Base-by-base conservation (phyloP, 2,888 invertebrate species). In the Morpho deidamia region DNA sequence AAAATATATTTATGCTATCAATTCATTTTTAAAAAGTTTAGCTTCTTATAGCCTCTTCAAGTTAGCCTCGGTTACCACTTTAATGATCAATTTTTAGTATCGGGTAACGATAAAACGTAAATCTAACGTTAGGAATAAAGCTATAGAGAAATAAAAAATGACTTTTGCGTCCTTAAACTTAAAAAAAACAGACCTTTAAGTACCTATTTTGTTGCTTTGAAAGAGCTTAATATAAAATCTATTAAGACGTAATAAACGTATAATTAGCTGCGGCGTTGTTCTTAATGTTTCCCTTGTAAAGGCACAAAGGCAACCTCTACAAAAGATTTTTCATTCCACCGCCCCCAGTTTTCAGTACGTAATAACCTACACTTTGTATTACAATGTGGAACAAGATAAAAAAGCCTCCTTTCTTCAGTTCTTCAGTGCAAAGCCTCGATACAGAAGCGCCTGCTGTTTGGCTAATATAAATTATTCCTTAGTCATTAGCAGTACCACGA, bases 261-360 rank as follows among this genome's bases (percentile, higher is more conserved):
- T 48, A 51, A 53, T 48, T 44, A 53, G 44, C 47, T 59, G 11
- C 41, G 47, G 44, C 23, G 41, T 38, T 39, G 44, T 43, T 49
- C 45, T 45, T 39, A 44, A 42, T 50, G 38, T 11, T 35, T 42
- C 38, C n/a, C 34, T 40, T 11, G 40, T 9, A 46, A 46, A 49
- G 43, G 43, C 43, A 51, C 51, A 59, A 54, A 56, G 51, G 51
- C 45, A 35, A 40, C 32, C 37, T 14, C 11, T 10, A 52, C 51
- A 56, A 59, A 56, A 11, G 45, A 40, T 33, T 47, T 49, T 56
- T 51, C 48, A 44, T 55, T 54, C 48, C 46, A 44, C 50, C 12
- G 38, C 41, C 47, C 47, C 45, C 38, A 51, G 38, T 53, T 51
- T 32, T 11, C 37, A 34, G 34, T 45, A 38, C 48, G 10, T 42